These are phyloP conservation scores for Gymnoscelis rufifasciata DNA, from an alignment of 2,888 invertebrate genomes.

Conservation along the genomic window DNA sequence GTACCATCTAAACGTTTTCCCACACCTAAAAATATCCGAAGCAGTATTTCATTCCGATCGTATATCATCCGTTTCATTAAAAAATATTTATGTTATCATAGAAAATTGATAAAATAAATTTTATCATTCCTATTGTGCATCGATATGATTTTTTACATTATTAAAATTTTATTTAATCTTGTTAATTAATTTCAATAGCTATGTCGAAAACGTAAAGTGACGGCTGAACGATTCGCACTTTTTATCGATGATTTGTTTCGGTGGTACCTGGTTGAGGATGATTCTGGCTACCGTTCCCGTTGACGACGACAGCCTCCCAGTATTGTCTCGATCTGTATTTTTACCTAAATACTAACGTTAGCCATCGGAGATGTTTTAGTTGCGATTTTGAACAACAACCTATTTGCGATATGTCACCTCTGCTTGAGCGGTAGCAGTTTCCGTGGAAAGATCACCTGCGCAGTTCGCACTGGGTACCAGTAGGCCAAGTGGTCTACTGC, in stretches of 20 bases:
- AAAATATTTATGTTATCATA: too few species aligned
- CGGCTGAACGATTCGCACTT: too few species aligned
- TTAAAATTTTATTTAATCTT: too few species aligned
- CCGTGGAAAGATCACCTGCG: slow-evolving; percentile 13
- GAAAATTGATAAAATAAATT: too few species aligned
- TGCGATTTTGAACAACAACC: background rate
- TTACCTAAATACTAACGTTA: slow-evolving; percentile 16
- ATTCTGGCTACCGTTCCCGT: slow-evolving; percentile 8
- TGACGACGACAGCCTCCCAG: background rate
- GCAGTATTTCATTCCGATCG: too few species aligned
- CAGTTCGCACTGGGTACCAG: slow-evolving; percentile 11
- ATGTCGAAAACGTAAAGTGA: too few species aligned
- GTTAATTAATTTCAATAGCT: too few species aligned
- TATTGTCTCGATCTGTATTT: slow-evolving; percentile 17
- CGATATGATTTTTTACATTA: too few species aligned
- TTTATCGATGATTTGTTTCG: background rate
- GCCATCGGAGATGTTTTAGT: slow-evolving; percentile 10
- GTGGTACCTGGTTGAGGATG: background rate
- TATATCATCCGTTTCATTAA: too few species aligned
- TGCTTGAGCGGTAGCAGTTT: slow-evolving; percentile 12
- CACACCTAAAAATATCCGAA: too few species aligned
- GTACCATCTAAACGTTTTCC: background rate
- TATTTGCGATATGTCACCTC: background rate
- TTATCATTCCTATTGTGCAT: too few species aligned
- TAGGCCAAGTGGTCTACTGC: slow-evolving; percentile 19